Conservation (phyloP, 2,888 invertebrate genomes). For the Rhamnusium bicolor region DNA sequence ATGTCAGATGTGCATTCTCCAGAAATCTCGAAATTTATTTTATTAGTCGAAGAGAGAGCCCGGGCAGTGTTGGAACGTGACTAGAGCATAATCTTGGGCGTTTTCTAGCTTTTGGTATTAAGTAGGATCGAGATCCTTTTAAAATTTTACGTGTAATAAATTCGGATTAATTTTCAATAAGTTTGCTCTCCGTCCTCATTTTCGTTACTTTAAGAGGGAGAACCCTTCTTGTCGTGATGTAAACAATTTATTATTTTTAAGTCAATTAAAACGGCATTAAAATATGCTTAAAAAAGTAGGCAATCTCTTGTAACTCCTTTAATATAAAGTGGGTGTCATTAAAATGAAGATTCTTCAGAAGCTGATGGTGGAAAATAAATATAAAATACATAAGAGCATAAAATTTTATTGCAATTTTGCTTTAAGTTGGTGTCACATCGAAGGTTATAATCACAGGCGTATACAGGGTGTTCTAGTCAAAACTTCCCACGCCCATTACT, state of each 20-base stretch:
- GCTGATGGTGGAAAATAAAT: neutral
- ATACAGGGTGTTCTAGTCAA: too few relatives aligned
- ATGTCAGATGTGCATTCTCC: slow-evolving; percentile 32
- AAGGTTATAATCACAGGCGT: too few relatives aligned
- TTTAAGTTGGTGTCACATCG: too few relatives aligned
- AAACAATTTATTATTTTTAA: slow-evolving; percentile 23
- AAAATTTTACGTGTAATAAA: slow-evolving; percentile 64
- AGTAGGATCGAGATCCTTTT: slow-evolving; percentile 64
- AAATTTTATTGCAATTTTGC: too few relatives aligned
- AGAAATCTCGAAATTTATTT: slow-evolving; percentile 35
- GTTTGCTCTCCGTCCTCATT: slow-evolving; percentile 39
- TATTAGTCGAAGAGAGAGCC: slow-evolving; percentile 21
- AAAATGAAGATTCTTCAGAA: neutral
- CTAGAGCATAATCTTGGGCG: slow-evolving; percentile 60
- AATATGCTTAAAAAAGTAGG: neutral
- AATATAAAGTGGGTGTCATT: neutral
- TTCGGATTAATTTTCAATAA: slow-evolving; percentile 62
- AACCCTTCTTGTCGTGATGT: slow-evolving; percentile 13
- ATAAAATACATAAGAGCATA: too few relatives aligned
- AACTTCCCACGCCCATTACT: too few relatives aligned
- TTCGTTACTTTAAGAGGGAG: slow-evolving; percentile 4
- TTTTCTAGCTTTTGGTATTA: slow-evolving; percentile 62
- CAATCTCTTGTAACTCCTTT: neutral
- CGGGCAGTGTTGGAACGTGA: slow-evolving; percentile 55
- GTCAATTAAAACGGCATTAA: slow-evolving; percentile 7